Evolutionary conservation across 1,140 invertebrate genomes (phyloP).

Genomic region (Drosophila seguyi): DNA sequence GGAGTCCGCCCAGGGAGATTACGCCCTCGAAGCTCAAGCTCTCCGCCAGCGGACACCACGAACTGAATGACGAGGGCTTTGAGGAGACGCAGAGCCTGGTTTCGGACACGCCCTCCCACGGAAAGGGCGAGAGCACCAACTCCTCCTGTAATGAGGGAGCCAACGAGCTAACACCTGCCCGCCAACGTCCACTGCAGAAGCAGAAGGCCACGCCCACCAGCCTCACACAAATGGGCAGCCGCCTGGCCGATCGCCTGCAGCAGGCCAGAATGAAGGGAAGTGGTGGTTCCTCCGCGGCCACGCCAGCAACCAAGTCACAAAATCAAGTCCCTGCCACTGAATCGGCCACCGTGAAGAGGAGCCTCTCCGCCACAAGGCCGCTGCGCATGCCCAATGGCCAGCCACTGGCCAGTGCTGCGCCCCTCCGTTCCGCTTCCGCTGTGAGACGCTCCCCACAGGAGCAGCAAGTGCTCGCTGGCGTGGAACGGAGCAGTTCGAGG

Average conservation of each 20-base stretch:
- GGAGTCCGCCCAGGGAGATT: constrained; percentile 85
- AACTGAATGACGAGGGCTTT: constrained; percentile 94
- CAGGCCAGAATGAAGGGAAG: constrained; percentile 55
- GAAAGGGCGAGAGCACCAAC: constrained; percentile 86
- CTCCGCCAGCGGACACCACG: constrained; percentile 86
- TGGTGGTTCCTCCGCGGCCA: constrained; percentile 12
- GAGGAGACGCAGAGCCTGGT: constrained; percentile 95
- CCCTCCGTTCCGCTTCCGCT: constrained; percentile 49
- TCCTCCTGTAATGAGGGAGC: constrained; percentile 88
- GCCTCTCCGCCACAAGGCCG: constrained; percentile 63
- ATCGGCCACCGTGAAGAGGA: constrained; percentile 54
- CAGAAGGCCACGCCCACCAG: constrained; percentile 67
- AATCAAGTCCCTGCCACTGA: constrained; percentile 43
- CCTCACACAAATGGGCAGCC: constrained; percentile 70
- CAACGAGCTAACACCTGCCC: constrained; percentile 54
- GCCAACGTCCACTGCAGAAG: constrained; percentile 57
- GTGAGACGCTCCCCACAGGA: constrained; percentile 78
- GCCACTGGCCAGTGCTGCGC: constrained; percentile 37
- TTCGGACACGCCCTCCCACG: constrained; percentile 93
- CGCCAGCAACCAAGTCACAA: constrained; percentile 57
- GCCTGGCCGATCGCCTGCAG: constrained; percentile 75
- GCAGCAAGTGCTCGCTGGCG: constrained; percentile 85
- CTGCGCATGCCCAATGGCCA: constrained; percentile 74
- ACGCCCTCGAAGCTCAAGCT: constrained; percentile 57
- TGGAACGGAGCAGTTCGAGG: constrained; percentile 88